Base-by-base conservation (phyloP, 2,888 invertebrate species). In the Lasius fuliginosus region DNA sequence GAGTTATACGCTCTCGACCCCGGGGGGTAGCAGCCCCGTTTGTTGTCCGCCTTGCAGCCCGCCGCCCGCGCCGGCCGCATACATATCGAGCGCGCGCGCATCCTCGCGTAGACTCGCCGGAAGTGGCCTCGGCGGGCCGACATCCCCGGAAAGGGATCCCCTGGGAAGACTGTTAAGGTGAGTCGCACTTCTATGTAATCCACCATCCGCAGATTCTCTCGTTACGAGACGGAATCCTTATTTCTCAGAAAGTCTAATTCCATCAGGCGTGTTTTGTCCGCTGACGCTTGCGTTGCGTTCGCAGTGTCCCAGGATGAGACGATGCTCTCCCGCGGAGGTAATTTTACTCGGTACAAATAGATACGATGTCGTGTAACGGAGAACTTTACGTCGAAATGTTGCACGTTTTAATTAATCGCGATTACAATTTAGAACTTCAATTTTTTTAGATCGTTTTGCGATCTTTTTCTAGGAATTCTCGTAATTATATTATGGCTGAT, bases 21-120 rank as follows among this genome's bases (percentile, higher is more conserved):
- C 94, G 12, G 94, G 94, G 62, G 93, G 92, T 73, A 92, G 92
- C 73, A 94, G 94, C 84, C 93, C 94, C 18, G 92, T 92, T 76
- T 92, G 93, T 84, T 93, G 92, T 86, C 94, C 94, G 84, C 94
- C 94, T 5, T 94, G 94, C 89, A 94, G 94, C 88, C 94, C 94
- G 58, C 94, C 94, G 23, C 94, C 94, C 46, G 93, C 94, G 5
- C 94, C 94, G 40, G 94, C 94, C 33, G 94, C 94, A 84, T 94
- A 94, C 92, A 94, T 94, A 92, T 94, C 94, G 85, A 94, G 94
- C 85, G 93, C 94, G 65, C 91, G 94, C 82, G 94, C 94, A 18
- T 94, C 94, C 46, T 94, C 94, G 30, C 91, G 94, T 58, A 91
- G 93, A 82, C 92, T 94, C 76, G 88, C 91, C 71, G 92, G 91